phyloP scores from a whole-genome alignment of 2,888 invertebrate species.

The Trisateles emortualis region DNA sequence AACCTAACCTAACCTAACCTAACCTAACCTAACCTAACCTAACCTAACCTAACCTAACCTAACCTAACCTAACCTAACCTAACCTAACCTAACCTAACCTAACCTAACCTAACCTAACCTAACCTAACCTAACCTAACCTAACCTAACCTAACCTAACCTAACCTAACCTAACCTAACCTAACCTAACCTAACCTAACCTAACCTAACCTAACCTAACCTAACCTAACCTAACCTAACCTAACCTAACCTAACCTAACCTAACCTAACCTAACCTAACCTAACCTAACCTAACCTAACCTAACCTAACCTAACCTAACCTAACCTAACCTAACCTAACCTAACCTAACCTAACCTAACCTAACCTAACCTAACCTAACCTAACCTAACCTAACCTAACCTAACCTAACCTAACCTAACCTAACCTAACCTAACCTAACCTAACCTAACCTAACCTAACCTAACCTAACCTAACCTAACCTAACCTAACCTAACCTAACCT shows the following conservation, averaged over 20 bases:
- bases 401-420: conserved; percentile 4
- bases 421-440: conserved; percentile 4
- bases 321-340: conserved; percentile 3
- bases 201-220: no score
- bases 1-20: no score
- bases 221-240: conserved; percentile 18
- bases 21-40: no score
- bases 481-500: conserved; percentile 5
- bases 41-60: no score
- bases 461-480: conserved; percentile 4
- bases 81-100: no score
- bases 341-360: conserved; percentile 6
- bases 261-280: conserved; percentile 20
- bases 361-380: conserved; percentile 11
- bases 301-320: conserved; percentile 10
- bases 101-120: no score
- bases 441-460: conserved; percentile 4
- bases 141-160: no score
- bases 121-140: no score
- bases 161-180: no score
- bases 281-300: conserved; percentile 21
- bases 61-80: no score
- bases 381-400: conserved; percentile 4
- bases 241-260: conserved; percentile 20
- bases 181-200: no score